These are phyloP conservation scores for Salpingus planirostris DNA, from an alignment of 2,888 invertebrate genomes.

Conservation along the genomic window DNA sequence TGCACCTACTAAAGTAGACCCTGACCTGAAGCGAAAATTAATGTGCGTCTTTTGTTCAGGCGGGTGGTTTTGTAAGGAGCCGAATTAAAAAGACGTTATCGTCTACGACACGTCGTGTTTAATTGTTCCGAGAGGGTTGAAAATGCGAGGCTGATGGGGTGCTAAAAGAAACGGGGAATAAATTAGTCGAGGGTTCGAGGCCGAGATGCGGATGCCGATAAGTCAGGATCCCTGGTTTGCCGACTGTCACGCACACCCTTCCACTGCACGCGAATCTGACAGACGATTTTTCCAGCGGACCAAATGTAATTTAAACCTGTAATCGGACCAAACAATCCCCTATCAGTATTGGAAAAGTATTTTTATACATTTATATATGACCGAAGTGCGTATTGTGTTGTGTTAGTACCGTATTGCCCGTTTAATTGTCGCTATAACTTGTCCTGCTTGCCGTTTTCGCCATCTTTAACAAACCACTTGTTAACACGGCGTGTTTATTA, in stretches of 20 bases:
- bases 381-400: constrained; percentile 30
- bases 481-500: constrained; percentile 37
- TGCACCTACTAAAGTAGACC: too few relatives aligned
- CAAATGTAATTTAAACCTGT: constrained; percentile 34
- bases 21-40: too few relatives aligned
- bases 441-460: constrained; percentile 33
- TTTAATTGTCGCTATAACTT: constrained; percentile 28
- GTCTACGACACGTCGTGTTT: too few relatives aligned
- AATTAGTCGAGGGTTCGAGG: too few relatives aligned
- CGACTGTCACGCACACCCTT: constrained; percentile 36
- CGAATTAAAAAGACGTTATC: too few relatives aligned
- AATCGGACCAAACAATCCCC: constrained; percentile 37
- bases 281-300: constrained; percentile 42
- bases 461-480: constrained; percentile 43
- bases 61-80: too few relatives aligned
- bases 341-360: constrained; percentile 38
- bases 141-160: too few relatives aligned
- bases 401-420: constrained; percentile 29
- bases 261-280: constrained; percentile 35
- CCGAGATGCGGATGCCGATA: constrained; percentile 45
- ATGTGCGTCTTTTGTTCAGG: too few relatives aligned
- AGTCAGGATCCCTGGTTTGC: constrained; percentile 28
- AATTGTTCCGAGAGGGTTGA: too few relatives aligned
- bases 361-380: constrained; percentile 36
- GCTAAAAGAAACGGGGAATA: too few relatives aligned